Evolutionary conservation across 2,797 vertebrate genomes (phyloP).

Genomic region (Phataginus tricuspis): DNA sequence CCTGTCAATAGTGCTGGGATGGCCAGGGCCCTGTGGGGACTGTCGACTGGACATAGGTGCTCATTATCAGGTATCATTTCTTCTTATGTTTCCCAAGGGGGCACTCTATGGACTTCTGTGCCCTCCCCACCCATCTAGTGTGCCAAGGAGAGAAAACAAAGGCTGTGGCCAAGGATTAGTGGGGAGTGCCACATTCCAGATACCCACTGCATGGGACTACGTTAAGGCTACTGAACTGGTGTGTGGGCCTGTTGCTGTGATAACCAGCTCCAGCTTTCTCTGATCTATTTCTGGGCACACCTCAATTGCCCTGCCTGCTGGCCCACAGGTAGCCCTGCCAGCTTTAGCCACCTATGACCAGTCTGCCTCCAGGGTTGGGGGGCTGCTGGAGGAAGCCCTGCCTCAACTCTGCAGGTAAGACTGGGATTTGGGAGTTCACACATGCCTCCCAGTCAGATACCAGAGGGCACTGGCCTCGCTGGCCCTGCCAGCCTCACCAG

Average conservation of each 20-base stretch:
- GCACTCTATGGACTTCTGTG: not conserved
- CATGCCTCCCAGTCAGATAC: not conserved
- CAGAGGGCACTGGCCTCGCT: not conserved
- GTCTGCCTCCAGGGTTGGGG: not conserved
- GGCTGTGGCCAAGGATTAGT: not conserved
- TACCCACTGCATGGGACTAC: not conserved
- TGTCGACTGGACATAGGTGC: not conserved
- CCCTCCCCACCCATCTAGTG: not conserved
- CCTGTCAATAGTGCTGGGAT: not conserved
- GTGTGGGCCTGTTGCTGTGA: not conserved
- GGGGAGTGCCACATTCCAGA: not conserved
- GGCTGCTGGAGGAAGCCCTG: constrained; percentile 56
- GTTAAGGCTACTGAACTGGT: not conserved
- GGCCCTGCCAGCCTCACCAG: not conserved
- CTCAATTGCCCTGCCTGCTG: not conserved
- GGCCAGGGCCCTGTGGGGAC: not conserved
- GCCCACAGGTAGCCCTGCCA: not conserved
- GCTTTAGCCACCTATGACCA: not conserved
- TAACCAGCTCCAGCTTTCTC: not conserved
- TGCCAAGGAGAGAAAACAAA: not conserved
- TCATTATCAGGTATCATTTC: not conserved
- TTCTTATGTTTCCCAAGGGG: not conserved
- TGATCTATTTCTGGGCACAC: not conserved
- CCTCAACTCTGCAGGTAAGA: constrained; percentile 3
- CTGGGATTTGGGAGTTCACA: not conserved